phyloP scores from a whole-genome alignment of 2,113 vertebrate species.

The Struthio camelus region DNA sequence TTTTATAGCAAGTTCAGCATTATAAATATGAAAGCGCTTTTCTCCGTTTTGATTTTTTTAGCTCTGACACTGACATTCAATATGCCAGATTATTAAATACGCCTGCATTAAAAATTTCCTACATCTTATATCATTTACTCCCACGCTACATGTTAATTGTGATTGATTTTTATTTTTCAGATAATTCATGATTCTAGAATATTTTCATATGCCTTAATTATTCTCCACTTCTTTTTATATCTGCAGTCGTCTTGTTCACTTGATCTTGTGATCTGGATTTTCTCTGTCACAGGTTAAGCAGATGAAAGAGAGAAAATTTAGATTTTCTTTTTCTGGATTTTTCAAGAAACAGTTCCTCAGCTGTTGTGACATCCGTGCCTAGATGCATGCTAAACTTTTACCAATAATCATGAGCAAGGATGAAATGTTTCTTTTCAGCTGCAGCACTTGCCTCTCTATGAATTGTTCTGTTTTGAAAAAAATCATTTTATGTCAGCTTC shows the following conservation, averaged over 20 bases:
- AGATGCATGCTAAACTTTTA: neutral
- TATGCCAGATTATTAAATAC: neutral
- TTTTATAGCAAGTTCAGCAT: neutral
- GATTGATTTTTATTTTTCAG: neutral
- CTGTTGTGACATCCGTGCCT: neutral
- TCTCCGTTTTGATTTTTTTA: neutral
- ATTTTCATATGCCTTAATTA: neutral
- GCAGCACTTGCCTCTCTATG: neutral
- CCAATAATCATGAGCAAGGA: neutral
- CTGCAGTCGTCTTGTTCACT: neutral
- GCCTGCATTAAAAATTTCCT: neutral
- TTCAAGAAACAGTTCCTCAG: neutral
- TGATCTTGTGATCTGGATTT: neutral
- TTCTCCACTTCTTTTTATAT: neutral
- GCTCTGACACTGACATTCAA: neutral
- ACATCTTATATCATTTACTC: neutral
- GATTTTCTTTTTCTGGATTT: neutral
- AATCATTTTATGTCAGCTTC: neutral
- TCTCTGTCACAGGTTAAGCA: neutral
- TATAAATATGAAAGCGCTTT: neutral
- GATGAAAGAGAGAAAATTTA: neutral
- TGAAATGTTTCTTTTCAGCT: neutral
- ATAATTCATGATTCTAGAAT: neutral
- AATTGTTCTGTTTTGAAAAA: neutral
- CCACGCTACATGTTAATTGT: neutral